Conservation (phyloP, 2,113 vertebrate genomes). For the Xerus inauris region DNA sequence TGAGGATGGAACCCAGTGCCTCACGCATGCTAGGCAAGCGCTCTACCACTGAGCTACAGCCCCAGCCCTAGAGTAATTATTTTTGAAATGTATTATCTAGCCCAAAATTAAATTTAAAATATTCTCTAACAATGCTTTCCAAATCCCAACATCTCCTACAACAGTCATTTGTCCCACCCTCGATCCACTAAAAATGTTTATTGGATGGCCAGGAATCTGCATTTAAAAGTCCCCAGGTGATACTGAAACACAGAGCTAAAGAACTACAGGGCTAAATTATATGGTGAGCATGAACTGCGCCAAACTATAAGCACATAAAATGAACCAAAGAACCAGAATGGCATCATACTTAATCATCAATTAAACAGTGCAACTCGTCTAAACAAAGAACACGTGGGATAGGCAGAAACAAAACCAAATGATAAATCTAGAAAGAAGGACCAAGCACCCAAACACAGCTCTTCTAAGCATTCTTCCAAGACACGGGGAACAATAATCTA, state of each 20-base stretch:
- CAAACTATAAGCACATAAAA: constrained; percentile 22
- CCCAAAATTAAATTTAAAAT: constrained; percentile 13
- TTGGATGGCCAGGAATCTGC: not conserved
- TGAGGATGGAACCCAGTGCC: too few relatives aligned
- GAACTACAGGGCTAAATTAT: not conserved
- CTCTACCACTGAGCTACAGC: too few relatives aligned
- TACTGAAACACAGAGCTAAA: not conserved
- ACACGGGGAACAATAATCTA: not conserved
- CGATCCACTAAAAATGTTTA: not conserved
- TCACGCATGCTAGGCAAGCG: too few relatives aligned
- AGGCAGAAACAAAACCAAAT: not conserved
- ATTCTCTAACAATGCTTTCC: not conserved
- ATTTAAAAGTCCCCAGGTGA: not conserved
- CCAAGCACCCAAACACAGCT: not conserved
- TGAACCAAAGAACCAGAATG: not conserved
- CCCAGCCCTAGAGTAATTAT: not conserved
- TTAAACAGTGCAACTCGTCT: not conserved
- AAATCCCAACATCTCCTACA: not conserved
- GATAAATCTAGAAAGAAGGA: not conserved
- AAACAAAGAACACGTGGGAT: not conserved
- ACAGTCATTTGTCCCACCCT: not conserved
- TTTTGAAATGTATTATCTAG: not conserved
- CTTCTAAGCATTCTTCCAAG: not conserved
- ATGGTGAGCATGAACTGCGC: not conserved
- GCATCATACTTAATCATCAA: not conserved